Conservation (phyloP, 2,797 vertebrate genomes). For the Mustela erminea region DNA sequence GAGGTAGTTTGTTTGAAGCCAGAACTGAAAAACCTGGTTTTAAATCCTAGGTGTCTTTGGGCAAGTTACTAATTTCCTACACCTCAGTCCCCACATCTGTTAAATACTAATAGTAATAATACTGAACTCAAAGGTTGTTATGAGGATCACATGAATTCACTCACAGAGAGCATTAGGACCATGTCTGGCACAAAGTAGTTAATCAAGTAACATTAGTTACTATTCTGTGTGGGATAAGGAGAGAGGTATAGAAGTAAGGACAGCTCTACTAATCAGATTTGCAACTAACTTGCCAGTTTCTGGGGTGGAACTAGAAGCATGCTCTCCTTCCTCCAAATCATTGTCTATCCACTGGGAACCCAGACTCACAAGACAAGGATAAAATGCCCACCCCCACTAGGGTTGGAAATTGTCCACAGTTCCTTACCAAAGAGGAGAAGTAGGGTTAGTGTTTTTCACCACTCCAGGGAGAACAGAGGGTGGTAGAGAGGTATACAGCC, state of each 20-base stretch:
- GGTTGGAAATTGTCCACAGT: neutral
- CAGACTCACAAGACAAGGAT: neutral
- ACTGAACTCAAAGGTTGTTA: neutral
- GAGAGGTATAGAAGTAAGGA: neutral
- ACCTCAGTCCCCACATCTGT: neutral
- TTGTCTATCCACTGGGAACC: neutral
- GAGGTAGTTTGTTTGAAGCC: neutral
- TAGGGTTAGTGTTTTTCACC: neutral
- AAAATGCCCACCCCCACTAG: neutral
- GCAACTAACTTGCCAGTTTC: neutral
- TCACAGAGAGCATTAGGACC: neutral
- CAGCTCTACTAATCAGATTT: neutral
- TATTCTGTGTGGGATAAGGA: neutral
- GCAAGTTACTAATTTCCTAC: neutral
- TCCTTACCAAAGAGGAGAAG: neutral
- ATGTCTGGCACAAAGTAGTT: neutral
- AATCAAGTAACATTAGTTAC: neutral
- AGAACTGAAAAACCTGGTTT: slow-evolving; percentile 18
- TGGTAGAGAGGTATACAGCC: neutral
- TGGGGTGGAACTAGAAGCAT: neutral
- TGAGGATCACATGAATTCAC: neutral
- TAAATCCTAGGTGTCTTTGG: neutral
- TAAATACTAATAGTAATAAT: neutral
- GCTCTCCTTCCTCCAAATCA: neutral
- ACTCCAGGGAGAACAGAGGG: neutral